phyloP scores from a whole-genome alignment of 2,797 vertebrate genomes.

The Monodelphis domestica region DNA sequence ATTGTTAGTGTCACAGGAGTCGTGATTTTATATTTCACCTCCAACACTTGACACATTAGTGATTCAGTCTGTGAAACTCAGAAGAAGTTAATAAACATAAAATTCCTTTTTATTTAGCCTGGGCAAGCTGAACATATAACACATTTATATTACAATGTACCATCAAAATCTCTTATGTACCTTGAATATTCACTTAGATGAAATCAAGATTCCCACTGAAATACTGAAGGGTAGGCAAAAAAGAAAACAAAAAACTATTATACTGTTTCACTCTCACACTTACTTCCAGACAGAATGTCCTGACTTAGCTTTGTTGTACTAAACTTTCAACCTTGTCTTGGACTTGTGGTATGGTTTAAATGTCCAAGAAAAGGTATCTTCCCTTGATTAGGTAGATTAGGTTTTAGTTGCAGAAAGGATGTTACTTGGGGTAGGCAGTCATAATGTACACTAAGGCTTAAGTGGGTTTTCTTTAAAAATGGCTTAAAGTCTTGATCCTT shows the following conservation, averaged over 20 bases:
- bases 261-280: neutral
- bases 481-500: neutral
- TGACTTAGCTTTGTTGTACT: neutral
- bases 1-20: neutral
- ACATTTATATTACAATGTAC: neutral
- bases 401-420: neutral
- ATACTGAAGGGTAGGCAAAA: neutral
- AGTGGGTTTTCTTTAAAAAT: neutral
- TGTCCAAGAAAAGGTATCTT: neutral
- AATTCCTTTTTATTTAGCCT: neutral
- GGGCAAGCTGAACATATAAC: neutral
- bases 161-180: neutral
- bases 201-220: neutral
- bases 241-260: no score
- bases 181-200: neutral
- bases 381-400: neutral
- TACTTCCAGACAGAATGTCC: neutral
- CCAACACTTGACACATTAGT: neutral
- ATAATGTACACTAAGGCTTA: neutral
- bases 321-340: neutral
- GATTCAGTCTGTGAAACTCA: neutral
- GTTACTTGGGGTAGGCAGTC: neutral
- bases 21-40: neutral
- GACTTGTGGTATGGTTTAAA: neutral
- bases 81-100: neutral